Base-by-base conservation (phyloP, 2,888 invertebrate species). In the Agriopis marginaria region DNA sequence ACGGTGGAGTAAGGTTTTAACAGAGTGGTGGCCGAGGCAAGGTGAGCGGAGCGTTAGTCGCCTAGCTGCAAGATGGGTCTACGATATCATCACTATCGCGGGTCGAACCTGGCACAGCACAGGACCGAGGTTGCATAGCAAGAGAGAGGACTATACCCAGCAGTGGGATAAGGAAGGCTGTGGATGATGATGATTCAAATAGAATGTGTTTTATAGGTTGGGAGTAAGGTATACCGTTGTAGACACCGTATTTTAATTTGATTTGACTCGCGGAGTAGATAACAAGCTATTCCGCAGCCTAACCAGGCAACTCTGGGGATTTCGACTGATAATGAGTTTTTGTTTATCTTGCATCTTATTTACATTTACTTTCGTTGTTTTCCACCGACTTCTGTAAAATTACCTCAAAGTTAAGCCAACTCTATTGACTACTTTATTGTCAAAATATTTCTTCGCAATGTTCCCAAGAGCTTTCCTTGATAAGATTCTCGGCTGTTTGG, bases 301-400 rank as follows among this genome's bases (percentile, higher is more conserved):
- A 56, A 61, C 69, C 11, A 47, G 17, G 49, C n/a, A 47, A 17
- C 49, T 14, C 49, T 42, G 23, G 62, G 61, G 69, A 69, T 65
- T 53, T 40, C 56, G 7, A 44, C 64, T 55, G 68, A 65, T 64
- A 69, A 69, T 69, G 68, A 64, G 54, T 64, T 69, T 69, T 44
- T 55, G 54, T 64, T 64, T 63, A 63, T 61, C 68, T 64, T 64
- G 55, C 49, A 63, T 54, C 64, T 60, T 69, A 61, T 69, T 64
- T 69, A 69, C 63, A 68, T 68, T 63, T 63, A 44, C 62, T 63
- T 58, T 45, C 8, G 63, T 23, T 63, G 58, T 53, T 64, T 59
- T 42, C 17, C 39, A 14, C 45, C 12, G 53, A n/a, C 58, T 63
- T 45, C 23, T 14, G 51, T 60, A 17, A 50, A 50, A 53, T 55